Evolutionary conservation across 2,888 invertebrate species (phyloP).

Genomic region (Hirudinaria manillensis): DNA sequence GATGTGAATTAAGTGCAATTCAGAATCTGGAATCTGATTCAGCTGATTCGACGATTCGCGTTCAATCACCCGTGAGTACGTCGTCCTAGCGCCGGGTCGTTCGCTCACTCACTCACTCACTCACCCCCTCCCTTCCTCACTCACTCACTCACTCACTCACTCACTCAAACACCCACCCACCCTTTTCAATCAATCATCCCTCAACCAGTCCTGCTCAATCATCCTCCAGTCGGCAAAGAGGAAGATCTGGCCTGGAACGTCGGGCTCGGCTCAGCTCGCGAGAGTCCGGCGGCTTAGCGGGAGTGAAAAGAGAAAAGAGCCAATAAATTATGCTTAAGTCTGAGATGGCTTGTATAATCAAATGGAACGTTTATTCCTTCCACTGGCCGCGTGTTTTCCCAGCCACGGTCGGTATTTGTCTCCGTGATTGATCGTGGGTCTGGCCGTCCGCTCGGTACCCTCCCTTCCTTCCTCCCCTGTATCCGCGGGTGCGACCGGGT

Average conservation of each 20-base stretch:
- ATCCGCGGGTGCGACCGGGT: too few relatives aligned
- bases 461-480: too few relatives aligned
- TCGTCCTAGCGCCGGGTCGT: background rate
- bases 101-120: background rate
- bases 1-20: too few relatives aligned
- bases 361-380: slow-evolving; percentile 6
- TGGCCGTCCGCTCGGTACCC: too few relatives aligned
- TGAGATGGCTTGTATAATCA: slow-evolving; percentile 15
- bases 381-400: slow-evolving; percentile 1
- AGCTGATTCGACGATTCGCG: too few relatives aligned
- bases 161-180: background rate
- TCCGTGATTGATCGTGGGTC: too few relatives aligned
- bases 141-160: background rate
- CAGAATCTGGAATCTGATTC: too few relatives aligned
- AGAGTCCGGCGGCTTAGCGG: background rate
- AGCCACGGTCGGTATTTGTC: too few relatives aligned
- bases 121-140: background rate
- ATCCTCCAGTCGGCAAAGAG: too few relatives aligned
- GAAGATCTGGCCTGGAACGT: too few relatives aligned
- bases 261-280: background rate
- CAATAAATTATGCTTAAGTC: slow-evolving; percentile 15
- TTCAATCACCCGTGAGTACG: too few relatives aligned
- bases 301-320: slow-evolving; percentile 10
- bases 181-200: background rate
- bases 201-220: background rate